Evolutionary conservation across 2,797 vertebrate species (phyloP), one percentile per base, ranked within the genome.

Genomic region (Hyperoplus immaculatus): DNA sequence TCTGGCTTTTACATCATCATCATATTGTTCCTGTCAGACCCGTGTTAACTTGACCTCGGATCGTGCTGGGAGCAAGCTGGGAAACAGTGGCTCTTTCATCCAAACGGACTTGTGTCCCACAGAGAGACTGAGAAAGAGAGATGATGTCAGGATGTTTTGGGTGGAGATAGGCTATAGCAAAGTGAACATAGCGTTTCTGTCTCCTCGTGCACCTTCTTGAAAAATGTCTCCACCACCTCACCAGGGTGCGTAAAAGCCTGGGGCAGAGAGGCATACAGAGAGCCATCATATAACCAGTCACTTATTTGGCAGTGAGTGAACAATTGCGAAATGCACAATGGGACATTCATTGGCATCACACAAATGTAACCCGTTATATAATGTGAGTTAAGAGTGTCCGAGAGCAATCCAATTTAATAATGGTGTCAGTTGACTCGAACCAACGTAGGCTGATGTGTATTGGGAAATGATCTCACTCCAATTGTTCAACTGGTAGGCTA

Each of bases 61-160:
- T 75, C 89, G 67, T 65, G 88, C 90, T 89, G 90, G 38, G 88
- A 76, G 79, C 69, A 67, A 62, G 65, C 77, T 63, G 74, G 77
- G 79, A 80, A 90, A 91, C 91, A 92, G 89, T 49, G 60, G 3
- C 29, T 61, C 85, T 80, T 90, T 91, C 63, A 89, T 89, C 66
- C 69, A 60, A 51, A 55, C 13, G 9, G 36, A 41, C 57, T 53
- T 21, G 12, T 63, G 76, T 54, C 90, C 92, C 64, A 70, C 78
- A 70, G 87, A 75, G 92, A 80, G 62, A 61, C 65, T 18, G n/a
- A 59, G 64, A 38, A 54, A 66, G 51, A 43, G 70, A 77, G 21
- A 58, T 12, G 78, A 16, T 29, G 50, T 38, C 49, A 45, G 71
- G 69, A 72, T 79, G 84, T 61, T 82, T 83, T 75, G 76, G 80